These are phyloP conservation scores for Corythoichthys haematopterus DNA, from an alignment of 2,113 vertebrate species.

Conservation along the genomic window DNA sequence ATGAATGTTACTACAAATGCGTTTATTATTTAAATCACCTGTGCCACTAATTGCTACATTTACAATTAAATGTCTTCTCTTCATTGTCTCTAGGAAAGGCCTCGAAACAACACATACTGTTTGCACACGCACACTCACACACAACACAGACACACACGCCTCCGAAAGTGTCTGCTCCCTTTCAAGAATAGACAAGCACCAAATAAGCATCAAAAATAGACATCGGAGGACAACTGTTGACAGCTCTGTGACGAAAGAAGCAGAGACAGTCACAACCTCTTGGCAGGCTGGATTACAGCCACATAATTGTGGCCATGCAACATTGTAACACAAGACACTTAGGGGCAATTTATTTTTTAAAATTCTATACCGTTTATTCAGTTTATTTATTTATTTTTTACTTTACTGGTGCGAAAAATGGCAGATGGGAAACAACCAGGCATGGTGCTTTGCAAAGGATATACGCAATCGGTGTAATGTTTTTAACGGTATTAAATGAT, in stretches of 20 bases:
- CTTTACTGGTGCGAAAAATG: too few species aligned
- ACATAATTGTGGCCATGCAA: slow-evolving; percentile 80
- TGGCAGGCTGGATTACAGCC: slow-evolving; percentile 82
- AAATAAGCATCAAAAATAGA: slow-evolving; percentile 87
- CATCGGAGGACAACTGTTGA: slow-evolving; percentile 85
- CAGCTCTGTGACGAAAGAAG: slow-evolving; percentile 77
- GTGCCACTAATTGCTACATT: slow-evolving; percentile 32
- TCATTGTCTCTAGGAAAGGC: slow-evolving; percentile 69
- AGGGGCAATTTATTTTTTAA: slow-evolving; percentile 2
- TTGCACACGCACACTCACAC: neutral
- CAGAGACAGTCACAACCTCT: slow-evolving; percentile 79
- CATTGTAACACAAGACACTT: slow-evolving; percentile 37
- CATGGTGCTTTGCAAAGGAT: too few species aligned
- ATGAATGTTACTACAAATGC: neutral
- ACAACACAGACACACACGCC: neutral
- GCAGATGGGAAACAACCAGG: too few species aligned
- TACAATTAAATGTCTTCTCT: slow-evolving; percentile 46
- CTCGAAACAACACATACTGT: neutral
- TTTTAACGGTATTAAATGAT: too few species aligned
- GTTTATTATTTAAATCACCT: slow-evolving; percentile 52
- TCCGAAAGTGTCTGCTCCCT: slow-evolving; percentile 28
- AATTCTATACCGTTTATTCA: too few species aligned
- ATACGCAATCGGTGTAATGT: too few species aligned
- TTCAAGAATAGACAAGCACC: slow-evolving; percentile 75
- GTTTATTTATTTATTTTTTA: neutral